phyloP scores from a whole-genome alignment of 2,797 vertebrate species.

The Poecilia velifera region DNA sequence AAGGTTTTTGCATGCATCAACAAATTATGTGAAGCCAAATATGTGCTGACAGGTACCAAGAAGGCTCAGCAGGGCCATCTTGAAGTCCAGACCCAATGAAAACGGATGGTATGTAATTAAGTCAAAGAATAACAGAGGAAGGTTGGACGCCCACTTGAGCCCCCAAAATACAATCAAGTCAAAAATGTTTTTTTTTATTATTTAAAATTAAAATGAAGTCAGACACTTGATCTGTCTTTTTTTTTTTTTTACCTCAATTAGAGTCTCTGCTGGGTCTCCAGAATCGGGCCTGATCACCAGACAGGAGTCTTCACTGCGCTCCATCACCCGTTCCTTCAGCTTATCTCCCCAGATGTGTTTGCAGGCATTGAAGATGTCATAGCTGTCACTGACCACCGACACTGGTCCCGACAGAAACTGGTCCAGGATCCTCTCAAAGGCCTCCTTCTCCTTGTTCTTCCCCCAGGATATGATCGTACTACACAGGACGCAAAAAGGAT shows the following conservation, averaged over 20 bases:
- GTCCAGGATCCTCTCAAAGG: slow-evolving; percentile 78
- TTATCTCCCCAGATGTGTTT: slow-evolving; percentile 84
- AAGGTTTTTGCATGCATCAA: neutral
- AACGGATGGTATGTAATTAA: neutral
- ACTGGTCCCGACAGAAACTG: slow-evolving; percentile 79
- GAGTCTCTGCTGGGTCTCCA: slow-evolving; percentile 80
- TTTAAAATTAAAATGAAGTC: neutral
- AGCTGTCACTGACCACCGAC: slow-evolving; percentile 85
- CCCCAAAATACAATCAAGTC: neutral
- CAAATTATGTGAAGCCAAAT: neutral
- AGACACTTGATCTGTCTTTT: neutral
- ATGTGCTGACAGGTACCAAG: neutral
- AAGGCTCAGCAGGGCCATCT: neutral
- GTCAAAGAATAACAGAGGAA: neutral
- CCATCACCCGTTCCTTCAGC: slow-evolving; percentile 82
- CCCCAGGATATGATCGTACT: slow-evolving; percentile 86
- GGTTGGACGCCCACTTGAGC: neutral
- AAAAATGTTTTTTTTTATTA: neutral
- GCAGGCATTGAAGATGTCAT: slow-evolving; percentile 85
- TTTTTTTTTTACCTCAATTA: slow-evolving; percentile 74
- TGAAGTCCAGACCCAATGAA: neutral
- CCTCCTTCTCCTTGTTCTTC: slow-evolving; percentile 77
- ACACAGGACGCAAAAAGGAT: neutral
- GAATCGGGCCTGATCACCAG: slow-evolving; percentile 84
- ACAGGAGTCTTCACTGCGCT: slow-evolving; percentile 78